phyloP scores from a whole-genome alignment of 2,888 invertebrate species.

The Lycaena phlaeas region DNA sequence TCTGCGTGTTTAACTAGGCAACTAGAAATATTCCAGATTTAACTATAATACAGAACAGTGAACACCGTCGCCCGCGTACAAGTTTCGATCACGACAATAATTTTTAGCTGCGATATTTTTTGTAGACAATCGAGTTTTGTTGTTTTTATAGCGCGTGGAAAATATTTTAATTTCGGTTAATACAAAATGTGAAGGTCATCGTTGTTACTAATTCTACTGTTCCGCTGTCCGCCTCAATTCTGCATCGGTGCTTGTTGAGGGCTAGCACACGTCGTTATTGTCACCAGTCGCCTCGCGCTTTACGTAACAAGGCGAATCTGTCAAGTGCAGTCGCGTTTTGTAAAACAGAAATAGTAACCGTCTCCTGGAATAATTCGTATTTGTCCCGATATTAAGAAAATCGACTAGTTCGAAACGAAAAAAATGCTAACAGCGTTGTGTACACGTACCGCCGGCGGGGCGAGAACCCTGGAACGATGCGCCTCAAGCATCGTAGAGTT shows the following conservation, averaged over 20 bases:
- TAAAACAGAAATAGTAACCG: neutral
- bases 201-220: neutral
- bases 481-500: constrained; percentile 77
- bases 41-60: too few species aligned
- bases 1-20: too few species aligned
- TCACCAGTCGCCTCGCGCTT: neutral
- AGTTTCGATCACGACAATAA: too few species aligned
- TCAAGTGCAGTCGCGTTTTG: neutral
- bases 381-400: too few species aligned
- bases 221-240: neutral
- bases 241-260: neutral
- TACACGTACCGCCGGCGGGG: constrained; percentile 66
- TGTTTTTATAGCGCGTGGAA: neutral
- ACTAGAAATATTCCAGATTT: too few species aligned
- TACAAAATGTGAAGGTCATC: constrained; percentile 2
- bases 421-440: constrained; percentile 28
- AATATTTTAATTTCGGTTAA: neutral
- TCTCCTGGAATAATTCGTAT: too few species aligned
- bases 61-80: too few species aligned
- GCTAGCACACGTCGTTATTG: neutral
- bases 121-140: neutral
- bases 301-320: constrained; percentile 10
- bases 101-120: constrained; percentile 3
- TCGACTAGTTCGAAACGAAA: neutral
- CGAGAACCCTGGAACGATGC: constrained; percentile 69